Evolutionary conservation across 92 coral and sea anemone genomes (phyloP), one percentile per base, ranked within the genome.

Genomic region (Paramuricea clavata): DNA sequence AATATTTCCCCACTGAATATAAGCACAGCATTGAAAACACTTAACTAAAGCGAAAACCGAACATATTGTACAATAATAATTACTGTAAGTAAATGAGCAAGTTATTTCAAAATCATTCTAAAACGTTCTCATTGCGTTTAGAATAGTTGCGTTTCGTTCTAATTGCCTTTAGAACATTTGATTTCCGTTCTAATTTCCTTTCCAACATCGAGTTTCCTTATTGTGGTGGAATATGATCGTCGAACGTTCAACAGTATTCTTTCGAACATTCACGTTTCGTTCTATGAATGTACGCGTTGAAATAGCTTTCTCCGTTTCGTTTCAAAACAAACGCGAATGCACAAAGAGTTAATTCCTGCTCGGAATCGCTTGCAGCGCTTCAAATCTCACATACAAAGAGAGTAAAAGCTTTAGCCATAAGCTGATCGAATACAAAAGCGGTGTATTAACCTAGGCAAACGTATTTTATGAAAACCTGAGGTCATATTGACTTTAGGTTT

Each of bases 221-320:
- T 59, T 56, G 73, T 49, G 34, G 52, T 27, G n/a, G 69, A 12
- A 81, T 17, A 49, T 28, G 13, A 74, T 19, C 6, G 54, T 60
- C 70, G 83, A 56, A 49, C 78, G 50, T 49, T 59, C 47, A 59
- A 81, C 1, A 31, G 47, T 52, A 30, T 81, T 78, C 83, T 65
- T 9, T 31, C 22, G 19, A 31, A 28, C 39, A n/a, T 65, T 65
- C 72, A 17, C 26, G 62, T 54, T 54, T 54, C 27, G 27, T 19
- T 54, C 62, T 54, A 54, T 21, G 62, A 54, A 54, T 65, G 39
- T 23, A 23, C n/a, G 31, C 19, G 28, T 28, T 27, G 33, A 21
- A 4, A 15, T 2, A 16, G 65, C 26, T 27, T 69, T 32, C 12
- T n/a, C 44, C 25, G 31, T 23, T 23, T 16, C 28, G 12, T 74